Evolutionary conservation across 1,140 invertebrate genomes (phyloP), one percentile per base, ranked within the genome.

Genomic region (Megalonaias nervosa): DNA sequence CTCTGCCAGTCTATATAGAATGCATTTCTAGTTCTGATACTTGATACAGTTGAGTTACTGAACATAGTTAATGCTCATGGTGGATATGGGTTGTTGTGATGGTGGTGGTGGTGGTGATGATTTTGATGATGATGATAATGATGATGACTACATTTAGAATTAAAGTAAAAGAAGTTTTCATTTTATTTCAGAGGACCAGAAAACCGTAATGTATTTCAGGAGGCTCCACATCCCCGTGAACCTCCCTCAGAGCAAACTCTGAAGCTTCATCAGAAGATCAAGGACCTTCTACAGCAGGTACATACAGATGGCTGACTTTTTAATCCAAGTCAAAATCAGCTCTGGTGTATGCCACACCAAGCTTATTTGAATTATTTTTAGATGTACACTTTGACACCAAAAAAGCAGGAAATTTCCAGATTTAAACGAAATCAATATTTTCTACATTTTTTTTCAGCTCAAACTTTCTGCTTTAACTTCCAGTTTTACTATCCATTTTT

Each of bases 181-280:
- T 77, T 6, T 68, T 12, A 21, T 74, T 71, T 26, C 67, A 82
- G 81, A 65, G 77, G 74, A 12, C 81, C 81, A n/a, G 72, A 82
- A 26, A 80, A 82, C 57, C 61, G 56, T 21, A 72, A 82, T 74
- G 74, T 82, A 4, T 79, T 82, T 66, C 66, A 70, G 71, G 80
- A 81, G n/a, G 65, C 66, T 14, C 69, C 71, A 23, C 62, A 71
- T 59, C 13, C 23, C n/a, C 23, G n/a, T 12, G 75, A 73, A 2
- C 62, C 77, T 17, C 58, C 48, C 21, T 64, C 60, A 17, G 60
- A 76, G 14, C 56, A 31, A 26, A 26, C 67, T 48, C 62, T 62
- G 64, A 58, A 73, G 65, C 59, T 59, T n/a, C 70, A 68, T 26
- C 74, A 76, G 70, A 81, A 58, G 57, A 81, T 81, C 17, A 75